Percentiles rank a stretch among this genome's conserved stretches.
Conservation (phyloP, 2,888 invertebrate species). For the Diadegma fenestrale region DNA sequence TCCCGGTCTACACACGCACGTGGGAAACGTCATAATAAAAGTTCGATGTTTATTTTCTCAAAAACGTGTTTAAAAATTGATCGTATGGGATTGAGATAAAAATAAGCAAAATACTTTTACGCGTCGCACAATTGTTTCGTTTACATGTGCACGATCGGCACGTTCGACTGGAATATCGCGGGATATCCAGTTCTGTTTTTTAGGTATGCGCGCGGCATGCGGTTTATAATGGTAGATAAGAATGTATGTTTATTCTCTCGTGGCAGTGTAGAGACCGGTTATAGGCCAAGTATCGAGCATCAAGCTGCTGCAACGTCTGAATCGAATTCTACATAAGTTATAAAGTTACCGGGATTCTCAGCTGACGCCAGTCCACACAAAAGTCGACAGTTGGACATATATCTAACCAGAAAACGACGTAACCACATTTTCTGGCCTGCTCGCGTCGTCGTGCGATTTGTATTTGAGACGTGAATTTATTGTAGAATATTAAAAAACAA, state of each 20-base stretch:
- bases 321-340: background rate
- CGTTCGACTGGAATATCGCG: background rate
- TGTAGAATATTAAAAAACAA: background rate
- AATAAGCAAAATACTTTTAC: background rate
- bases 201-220: background rate
- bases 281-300: background rate
- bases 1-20: background rate
- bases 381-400: background rate
- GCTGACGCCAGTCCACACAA: background rate
- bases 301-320: background rate
- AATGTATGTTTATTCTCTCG: constrained; percentile 29
- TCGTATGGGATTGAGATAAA: background rate
- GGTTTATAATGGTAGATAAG: background rate
- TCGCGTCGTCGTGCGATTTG: background rate
- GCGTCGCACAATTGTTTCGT: background rate
- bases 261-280: constrained; percentile 46
- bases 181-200: background rate
- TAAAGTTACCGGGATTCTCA: constrained; percentile 14
- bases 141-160: background rate
- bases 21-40: background rate
- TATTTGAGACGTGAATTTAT: background rate
- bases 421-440: constrained; percentile 3
- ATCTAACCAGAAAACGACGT: constrained; percentile 17
- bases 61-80: background rate
- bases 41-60: background rate